Base-by-base conservation (phyloP, 2,888 invertebrate species). In the Limnephilus lunatus region DNA sequence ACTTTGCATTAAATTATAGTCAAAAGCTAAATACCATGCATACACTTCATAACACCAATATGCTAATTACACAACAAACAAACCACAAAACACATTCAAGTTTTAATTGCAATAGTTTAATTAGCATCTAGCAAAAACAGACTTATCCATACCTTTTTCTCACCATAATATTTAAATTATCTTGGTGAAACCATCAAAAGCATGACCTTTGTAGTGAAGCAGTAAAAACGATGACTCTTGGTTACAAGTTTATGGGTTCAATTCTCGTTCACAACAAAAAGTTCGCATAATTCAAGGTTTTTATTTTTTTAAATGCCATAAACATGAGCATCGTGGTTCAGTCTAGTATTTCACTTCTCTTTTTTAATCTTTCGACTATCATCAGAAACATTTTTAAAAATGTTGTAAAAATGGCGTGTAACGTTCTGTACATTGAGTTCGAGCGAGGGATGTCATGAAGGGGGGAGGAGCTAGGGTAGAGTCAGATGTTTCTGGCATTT, bases 401-500 rank as follows among this genome's bases (percentile, higher is more conserved):
- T 68, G 9, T 68, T 68, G n/a, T 68, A 68, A 68, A 68, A 68
- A 25, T 68, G 25, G 25, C 68, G 25, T n/a, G 68, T 25, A 68
- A 25, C 19, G 7, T 68, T 68, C 25, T 68, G 9, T 68, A 68
- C 2, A 68, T 68, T 25, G 25, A 68, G 19, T 9, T 68, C 7
- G 68, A 68, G n/a, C 68, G 25, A 25, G 25, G 68, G 68, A 68
- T 68, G n/a, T 0, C 9, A 9, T 25, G 25, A 68, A n/a, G 68
- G 25, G 15, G 2, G 68, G 25, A 68, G 68, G 68, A 9, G 68
- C 68, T 68, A n/a, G 68, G 53, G 85, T 48, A 53, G 53, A 68
- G 87, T 31, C 87, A 87, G 48, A 48, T 87, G 87, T 87, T 87
- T 48, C 87, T 87, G 87, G 87, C 87, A 87, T 87, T 87, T 87